Percentiles rank a stretch among this genome's conserved stretches.
Conservation (phyloP, 2,797 vertebrate species). For the Apodemus agrarius region DNA sequence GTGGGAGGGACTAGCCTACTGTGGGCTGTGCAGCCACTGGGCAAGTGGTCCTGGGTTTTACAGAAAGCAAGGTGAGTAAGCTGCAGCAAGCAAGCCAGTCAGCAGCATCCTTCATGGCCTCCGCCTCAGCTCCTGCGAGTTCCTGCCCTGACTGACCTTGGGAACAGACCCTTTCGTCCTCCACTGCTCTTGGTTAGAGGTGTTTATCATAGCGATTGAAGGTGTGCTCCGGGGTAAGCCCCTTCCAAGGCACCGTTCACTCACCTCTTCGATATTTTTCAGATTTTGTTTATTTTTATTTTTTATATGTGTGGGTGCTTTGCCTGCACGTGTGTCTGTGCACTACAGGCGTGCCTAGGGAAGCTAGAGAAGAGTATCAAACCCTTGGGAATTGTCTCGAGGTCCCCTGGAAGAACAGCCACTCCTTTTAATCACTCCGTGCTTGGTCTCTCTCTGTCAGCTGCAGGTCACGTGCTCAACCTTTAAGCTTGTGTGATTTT, state of each 20-base stretch:
- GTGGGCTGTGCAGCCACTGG: background rate
- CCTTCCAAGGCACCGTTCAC: background rate
- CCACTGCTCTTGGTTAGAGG: background rate
- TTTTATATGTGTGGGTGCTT: background rate
- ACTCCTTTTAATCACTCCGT: too few species aligned
- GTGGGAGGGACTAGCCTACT: too few species aligned
- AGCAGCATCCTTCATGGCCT: background rate
- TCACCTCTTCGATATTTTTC: background rate
- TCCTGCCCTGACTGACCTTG: background rate
- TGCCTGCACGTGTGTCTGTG: background rate
- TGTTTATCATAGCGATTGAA: background rate
- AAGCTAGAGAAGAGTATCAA: background rate
- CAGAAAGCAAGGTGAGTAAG: background rate
- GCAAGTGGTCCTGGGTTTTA: background rate
- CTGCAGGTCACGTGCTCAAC: accelerated
- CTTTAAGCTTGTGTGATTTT: background rate
- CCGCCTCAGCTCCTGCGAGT: background rate
- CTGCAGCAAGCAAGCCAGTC: background rate
- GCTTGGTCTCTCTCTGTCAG: conserved; percentile 12
- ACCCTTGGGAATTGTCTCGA: background rate
- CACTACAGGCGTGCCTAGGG: background rate
- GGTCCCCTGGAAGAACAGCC: background rate
- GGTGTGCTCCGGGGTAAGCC: background rate
- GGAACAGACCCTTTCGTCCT: too few species aligned
- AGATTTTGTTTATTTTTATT: background rate